These are phyloP conservation scores for Chrysomela aeneicollis DNA, from an alignment of 2,888 invertebrate species.

Conservation along the genomic window DNA sequence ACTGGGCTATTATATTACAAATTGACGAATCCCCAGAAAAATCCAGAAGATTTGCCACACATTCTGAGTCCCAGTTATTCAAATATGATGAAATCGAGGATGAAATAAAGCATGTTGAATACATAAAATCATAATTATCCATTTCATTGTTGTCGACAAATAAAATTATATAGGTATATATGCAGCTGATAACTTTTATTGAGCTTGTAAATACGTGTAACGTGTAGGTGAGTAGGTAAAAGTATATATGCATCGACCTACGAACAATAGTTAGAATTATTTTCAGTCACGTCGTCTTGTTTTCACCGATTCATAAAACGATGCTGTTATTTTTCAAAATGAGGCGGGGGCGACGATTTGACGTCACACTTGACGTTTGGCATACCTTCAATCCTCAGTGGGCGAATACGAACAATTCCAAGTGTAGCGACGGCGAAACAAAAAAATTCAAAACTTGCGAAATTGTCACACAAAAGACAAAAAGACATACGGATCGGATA, in stretches of 20 bases:
- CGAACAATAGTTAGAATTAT: background rate
- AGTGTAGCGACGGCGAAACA: background rate
- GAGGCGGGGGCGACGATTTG: conserved; percentile 53
- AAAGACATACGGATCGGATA: too few relatives aligned
- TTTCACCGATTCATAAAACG: conserved; percentile 21
- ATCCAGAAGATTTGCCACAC: too few relatives aligned
- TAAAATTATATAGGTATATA: too few relatives aligned
- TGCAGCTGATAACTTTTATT: too few relatives aligned
- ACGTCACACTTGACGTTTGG: conserved; percentile 56
- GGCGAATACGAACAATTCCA: conserved; percentile 43
- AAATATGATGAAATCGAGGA: too few relatives aligned
- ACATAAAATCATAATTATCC: too few relatives aligned
- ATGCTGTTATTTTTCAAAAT: conserved; percentile 47
- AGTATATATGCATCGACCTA: background rate
- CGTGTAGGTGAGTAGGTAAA: too few relatives aligned
- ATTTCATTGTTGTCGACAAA: background rate
- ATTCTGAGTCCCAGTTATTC: too few relatives aligned
- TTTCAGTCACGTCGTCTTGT: background rate
- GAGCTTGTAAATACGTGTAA: too few relatives aligned
- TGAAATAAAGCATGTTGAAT: too few relatives aligned
- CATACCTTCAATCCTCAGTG: conserved; percentile 53
- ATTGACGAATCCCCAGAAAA: too few relatives aligned
- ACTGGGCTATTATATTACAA: too few relatives aligned
- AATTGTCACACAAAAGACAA: conserved; percentile 13
- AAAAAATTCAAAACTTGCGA: conserved; percentile 3